Conservation (phyloP, 2,797 vertebrate species). For the Pangasius larnaudii region DNA sequence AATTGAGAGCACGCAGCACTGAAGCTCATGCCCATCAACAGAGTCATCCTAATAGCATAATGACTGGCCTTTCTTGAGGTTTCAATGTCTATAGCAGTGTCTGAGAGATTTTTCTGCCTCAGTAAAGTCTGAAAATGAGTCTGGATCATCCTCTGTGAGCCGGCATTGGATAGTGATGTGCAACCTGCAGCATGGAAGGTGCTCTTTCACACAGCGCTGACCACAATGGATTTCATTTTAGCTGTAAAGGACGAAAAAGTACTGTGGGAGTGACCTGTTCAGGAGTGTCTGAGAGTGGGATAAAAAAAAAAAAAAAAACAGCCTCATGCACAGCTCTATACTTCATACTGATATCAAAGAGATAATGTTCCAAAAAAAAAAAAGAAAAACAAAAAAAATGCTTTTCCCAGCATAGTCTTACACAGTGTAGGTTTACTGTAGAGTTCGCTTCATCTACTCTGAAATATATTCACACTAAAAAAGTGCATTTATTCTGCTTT, state of each 20-base stretch:
- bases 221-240: not conserved
- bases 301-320: not conserved
- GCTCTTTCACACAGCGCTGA: not conserved
- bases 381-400: not conserved
- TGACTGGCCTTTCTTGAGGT: not conserved
- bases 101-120: not conserved
- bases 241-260: not conserved
- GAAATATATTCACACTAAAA: not conserved
- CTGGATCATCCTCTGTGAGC: not conserved
- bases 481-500: not conserved
- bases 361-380: not conserved
- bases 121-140: not conserved
- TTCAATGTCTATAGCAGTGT: not conserved
- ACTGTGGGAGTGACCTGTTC: not conserved
- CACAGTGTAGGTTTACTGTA: not conserved
- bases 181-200: not conserved
- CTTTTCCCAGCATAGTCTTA: not conserved
- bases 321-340: not conserved
- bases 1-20: not conserved
- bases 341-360: not conserved
- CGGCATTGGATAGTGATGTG: not conserved
- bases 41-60: not conserved
- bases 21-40: not conserved
- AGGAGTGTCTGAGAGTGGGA: not conserved
- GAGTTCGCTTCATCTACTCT: not conserved